Percentiles rank a stretch among this genome's conserved stretches.
Evolutionary conservation across 2,888 invertebrate species (phyloP).

Genomic region (Nomada fabriciana): DNA sequence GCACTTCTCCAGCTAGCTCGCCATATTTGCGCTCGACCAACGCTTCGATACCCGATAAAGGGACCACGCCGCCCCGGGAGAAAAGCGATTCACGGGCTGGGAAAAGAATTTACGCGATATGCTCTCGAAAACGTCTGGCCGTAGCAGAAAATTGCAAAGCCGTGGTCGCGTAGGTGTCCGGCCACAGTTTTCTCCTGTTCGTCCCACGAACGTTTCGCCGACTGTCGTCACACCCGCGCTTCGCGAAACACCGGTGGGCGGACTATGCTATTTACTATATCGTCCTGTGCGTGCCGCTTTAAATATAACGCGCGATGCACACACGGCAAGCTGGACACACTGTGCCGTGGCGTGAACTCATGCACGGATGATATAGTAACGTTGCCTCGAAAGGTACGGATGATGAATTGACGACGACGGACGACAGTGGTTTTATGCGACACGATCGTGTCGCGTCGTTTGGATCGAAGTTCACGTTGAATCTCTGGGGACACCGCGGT

Average conservation of each 20-base stretch:
- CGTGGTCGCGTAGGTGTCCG: slow-evolving; percentile 53
- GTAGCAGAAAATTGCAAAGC: slow-evolving; percentile 45
- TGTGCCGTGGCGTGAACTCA: slow-evolving; percentile 24
- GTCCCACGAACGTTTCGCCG: slow-evolving; percentile 58
- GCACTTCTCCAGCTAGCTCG: neutral
- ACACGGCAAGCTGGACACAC: neutral
- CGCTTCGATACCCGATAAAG: slow-evolving; percentile 42
- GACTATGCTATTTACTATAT: slow-evolving; percentile 43
- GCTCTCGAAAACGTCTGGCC: slow-evolving; percentile 36
- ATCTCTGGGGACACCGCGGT: neutral
- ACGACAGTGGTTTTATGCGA: neutral
- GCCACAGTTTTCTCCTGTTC: slow-evolving; percentile 57
- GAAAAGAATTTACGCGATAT: slow-evolving; percentile 19
- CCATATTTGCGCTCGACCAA: slow-evolving; percentile 44
- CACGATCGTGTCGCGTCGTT: neutral
- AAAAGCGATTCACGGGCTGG: slow-evolving; percentile 4
- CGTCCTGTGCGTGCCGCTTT: slow-evolving; percentile 13
- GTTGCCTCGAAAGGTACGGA: slow-evolving; percentile 4
- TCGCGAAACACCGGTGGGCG: slow-evolving; percentile 43
- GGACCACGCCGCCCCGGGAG: neutral
- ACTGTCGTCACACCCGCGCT: slow-evolving; percentile 66
- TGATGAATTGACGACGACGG: slow-evolving; percentile 23
- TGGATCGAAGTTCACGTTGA: slow-evolving; percentile 8
- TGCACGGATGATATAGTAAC: slow-evolving; percentile 22
- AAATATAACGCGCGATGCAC: slow-evolving; percentile 24